A percentile compares a stretch with the other conserved stretches of the same genome.
phyloP scores from a whole-genome alignment of 2,113 vertebrate genomes.

The Lampris megalopsis region DNA sequence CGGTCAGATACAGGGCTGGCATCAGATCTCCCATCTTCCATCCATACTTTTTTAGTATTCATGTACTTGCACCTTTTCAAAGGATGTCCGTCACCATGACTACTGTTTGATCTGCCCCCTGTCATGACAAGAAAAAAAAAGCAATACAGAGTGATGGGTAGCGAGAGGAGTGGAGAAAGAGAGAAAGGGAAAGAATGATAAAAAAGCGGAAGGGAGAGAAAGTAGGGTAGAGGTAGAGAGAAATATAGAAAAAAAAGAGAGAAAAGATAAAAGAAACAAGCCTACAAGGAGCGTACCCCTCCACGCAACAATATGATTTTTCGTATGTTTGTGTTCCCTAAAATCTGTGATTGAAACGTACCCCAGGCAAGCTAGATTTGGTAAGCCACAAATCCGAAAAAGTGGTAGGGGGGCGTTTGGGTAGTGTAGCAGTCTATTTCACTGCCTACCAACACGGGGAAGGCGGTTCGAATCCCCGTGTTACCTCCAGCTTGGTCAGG shows the following conservation, averaged over 20 bases:
- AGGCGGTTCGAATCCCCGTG: no score
- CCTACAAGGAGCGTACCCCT: no score
- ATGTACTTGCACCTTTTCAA: conserved; percentile 67
- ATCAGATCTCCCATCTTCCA: conserved; percentile 43
- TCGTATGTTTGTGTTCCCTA: no score
- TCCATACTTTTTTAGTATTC: conserved; percentile 59
- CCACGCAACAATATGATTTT: no score
- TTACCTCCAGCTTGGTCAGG: no score
- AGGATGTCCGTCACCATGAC: conserved; percentile 51
- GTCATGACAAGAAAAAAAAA: conserved; percentile 29
- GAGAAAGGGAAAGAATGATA: background rate
- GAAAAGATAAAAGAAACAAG: background rate
- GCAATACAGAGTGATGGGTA: background rate
- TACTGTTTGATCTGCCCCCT: conserved; percentile 60
- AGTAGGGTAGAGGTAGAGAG: background rate
- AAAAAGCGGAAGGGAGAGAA: background rate
- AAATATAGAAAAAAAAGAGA: background rate
- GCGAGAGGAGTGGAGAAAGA: background rate
- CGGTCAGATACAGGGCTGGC: conserved; percentile 32
- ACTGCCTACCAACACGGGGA: no score
- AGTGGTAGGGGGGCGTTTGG: no score
- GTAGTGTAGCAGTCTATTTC: no score
- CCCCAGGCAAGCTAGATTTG: no score
- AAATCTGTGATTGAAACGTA: no score
- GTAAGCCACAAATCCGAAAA: no score